A percentile compares a stretch with the other conserved stretches of the same genome.
Evolutionary conservation across 1,140 invertebrate species (phyloP).

Genomic region (Penaeus chinensis): DNA sequence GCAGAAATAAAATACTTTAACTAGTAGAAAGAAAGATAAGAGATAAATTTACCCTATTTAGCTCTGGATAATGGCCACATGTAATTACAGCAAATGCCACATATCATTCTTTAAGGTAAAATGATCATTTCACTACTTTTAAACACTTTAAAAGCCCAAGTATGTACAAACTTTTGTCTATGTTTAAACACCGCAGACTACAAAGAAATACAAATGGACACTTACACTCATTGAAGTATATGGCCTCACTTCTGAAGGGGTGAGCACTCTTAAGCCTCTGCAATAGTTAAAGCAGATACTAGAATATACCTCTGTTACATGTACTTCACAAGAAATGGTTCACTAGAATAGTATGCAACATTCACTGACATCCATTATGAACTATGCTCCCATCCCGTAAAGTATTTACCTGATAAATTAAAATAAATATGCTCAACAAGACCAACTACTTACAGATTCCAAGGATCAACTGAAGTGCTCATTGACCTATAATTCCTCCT

Average conservation of each 20-base stretch:
- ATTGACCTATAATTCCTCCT: slow-evolving; percentile 40
- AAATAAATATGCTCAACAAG: background rate
- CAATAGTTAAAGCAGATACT: background rate
- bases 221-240: slow-evolving; percentile 58
- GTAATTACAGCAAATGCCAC: too few species aligned
- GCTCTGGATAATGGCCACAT: too few species aligned
- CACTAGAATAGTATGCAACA: background rate
- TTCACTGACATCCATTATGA: background rate
- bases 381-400: slow-evolving; percentile 4
- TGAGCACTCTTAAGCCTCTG: slow-evolving; percentile 46
- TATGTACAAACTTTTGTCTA: too few species aligned
- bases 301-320: too few species aligned
- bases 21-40: too few species aligned
- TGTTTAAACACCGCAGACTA: too few species aligned
- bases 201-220: background rate
- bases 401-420: background rate
- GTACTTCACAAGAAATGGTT: too few species aligned
- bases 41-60: too few species aligned
- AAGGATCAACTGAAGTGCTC: slow-evolving; percentile 47
- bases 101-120: too few species aligned
- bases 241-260: slow-evolving; percentile 49
- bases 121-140: too few species aligned
- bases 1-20: too few species aligned
- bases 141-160: too few species aligned
- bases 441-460: slow-evolving; percentile 38